Percentiles rank a stretch among this genome's conserved stretches.
Evolutionary conservation across 53 echinoderm and acorn worm genomes (phyloP).

Genomic region (Paracentrotus lividus): DNA sequence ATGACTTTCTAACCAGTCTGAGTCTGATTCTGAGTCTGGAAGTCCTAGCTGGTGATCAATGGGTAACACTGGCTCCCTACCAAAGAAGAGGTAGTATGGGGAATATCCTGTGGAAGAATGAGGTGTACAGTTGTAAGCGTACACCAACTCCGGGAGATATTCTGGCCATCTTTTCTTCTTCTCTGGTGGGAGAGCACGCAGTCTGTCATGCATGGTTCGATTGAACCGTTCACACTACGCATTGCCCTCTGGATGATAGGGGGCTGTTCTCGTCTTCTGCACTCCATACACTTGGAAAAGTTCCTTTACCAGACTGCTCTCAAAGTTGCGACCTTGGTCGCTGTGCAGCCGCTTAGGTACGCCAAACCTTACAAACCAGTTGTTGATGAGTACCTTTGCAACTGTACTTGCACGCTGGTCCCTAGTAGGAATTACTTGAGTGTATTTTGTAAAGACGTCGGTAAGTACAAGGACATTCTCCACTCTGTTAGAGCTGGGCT

Average conservation of each 20-base stretch:
- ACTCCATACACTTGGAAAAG: constrained; percentile 75
- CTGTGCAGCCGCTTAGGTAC: constrained; percentile 78
- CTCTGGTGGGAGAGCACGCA: constrained; percentile 73
- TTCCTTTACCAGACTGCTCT: constrained; percentile 75
- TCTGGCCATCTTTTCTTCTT: background rate
- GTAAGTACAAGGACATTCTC: constrained; percentile 82
- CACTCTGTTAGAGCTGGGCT: constrained; percentile 12
- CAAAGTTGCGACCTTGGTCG: constrained; percentile 90
- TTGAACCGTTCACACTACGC: constrained; percentile 78
- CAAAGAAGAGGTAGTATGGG: constrained; percentile 70
- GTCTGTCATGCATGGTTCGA: constrained; percentile 80
- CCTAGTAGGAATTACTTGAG: constrained; percentile 76
- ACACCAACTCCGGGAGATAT: background rate
- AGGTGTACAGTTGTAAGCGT: background rate
- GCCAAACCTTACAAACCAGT: constrained; percentile 87
- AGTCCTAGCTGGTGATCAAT: constrained; percentile 46
- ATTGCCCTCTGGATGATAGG: constrained; percentile 72
- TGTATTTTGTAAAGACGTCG: constrained; percentile 82
- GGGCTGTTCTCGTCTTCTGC: constrained; percentile 58
- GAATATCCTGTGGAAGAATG: constrained; percentile 73
- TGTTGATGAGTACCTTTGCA: constrained; percentile 72
- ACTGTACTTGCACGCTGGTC: constrained; percentile 82
- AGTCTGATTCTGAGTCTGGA: background rate
- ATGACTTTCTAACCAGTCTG: constrained; percentile 67
- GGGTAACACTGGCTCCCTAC: background rate